phyloP scores from a whole-genome alignment of 2,888 invertebrate genomes.

The Drosophila longiperda region DNA sequence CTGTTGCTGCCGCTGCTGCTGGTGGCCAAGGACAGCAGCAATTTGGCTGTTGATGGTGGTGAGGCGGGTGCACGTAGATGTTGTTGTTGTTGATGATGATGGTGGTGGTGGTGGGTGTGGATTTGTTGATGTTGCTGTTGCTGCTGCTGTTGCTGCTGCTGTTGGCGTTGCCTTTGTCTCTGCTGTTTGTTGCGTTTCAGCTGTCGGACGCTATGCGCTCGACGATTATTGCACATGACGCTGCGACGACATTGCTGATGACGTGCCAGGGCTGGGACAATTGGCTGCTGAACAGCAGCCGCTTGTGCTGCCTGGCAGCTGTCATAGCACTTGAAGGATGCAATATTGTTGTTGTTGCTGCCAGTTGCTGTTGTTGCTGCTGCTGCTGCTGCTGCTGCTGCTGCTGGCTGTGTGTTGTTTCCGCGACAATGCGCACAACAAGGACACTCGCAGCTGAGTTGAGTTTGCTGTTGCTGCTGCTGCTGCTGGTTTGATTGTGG shows the following conservation, averaged over 20 bases:
- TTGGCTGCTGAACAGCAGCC: slow-evolving; percentile 17
- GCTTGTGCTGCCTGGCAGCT: slow-evolving; percentile 60
- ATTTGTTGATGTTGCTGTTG: slow-evolving; percentile 35
- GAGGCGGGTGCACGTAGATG: slow-evolving; percentile 36
- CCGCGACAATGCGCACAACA: slow-evolving; percentile 75
- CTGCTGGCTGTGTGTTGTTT: slow-evolving; percentile 10
- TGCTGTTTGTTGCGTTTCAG: slow-evolving; percentile 73
- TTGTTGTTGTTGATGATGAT: slow-evolving; percentile 24
- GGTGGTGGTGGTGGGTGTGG: slow-evolving; percentile 11
- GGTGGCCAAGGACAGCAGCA: slow-evolving; percentile 71
- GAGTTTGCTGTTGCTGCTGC: slow-evolving; percentile 13
- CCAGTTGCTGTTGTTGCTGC: slow-evolving; percentile 3
- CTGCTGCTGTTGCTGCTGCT: slow-evolving; percentile 43
- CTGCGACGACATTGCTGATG: slow-evolving; percentile 73
- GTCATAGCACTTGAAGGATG: slow-evolving; percentile 66
- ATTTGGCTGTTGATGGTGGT: slow-evolving; percentile 67
- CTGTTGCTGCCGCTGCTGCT: slow-evolving; percentile 37
- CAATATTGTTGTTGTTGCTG: slow-evolving; percentile 30
- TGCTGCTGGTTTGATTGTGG: slow-evolving; percentile 24
- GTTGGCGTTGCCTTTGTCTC: slow-evolving; percentile 40
- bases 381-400: slow-evolving; percentile 8
- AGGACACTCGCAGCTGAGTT: slow-evolving; percentile 76
- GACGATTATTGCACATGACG: slow-evolving; percentile 74
- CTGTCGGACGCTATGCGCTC: slow-evolving; percentile 72
- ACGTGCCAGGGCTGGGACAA: slow-evolving; percentile 41